phyloP scores from a whole-genome alignment of 2,113 vertebrate species.

The Dipodomys stephensi region DNA sequence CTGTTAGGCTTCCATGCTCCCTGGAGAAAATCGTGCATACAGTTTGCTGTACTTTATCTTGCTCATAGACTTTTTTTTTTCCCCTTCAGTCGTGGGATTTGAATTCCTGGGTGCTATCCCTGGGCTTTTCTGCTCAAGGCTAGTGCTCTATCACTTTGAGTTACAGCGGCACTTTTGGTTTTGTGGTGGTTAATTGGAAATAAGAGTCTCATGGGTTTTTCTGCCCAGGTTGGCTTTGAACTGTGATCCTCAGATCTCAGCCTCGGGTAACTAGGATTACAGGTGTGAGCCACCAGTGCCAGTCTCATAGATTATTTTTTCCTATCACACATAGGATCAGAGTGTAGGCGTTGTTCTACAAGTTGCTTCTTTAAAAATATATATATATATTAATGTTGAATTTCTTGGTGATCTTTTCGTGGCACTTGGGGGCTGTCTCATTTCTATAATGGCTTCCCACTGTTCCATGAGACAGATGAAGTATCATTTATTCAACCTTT shows the following conservation, averaged over 20 bases:
- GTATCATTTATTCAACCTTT: conserved; percentile 75
- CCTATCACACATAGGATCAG: conserved; percentile 15
- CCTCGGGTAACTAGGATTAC: too few species aligned
- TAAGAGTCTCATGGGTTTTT: too few species aligned
- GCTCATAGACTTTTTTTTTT: neutral
- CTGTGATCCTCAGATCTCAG: too few species aligned
- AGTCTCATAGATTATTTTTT: too few species aligned
- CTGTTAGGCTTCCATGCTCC: neutral
- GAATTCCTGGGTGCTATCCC: too few species aligned
- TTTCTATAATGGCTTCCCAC: conserved; percentile 67
- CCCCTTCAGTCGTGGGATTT: too few species aligned
- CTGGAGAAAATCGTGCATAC: neutral
- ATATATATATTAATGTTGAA: conserved; percentile 15
- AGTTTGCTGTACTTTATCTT: neutral
- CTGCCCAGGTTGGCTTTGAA: too few species aligned
- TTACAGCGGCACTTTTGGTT: too few species aligned
- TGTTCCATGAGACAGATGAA: conserved; percentile 47
- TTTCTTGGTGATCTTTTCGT: conserved; percentile 44
- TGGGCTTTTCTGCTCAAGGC: too few species aligned
- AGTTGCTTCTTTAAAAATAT: conserved; percentile 38
- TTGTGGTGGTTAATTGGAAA: too few species aligned
- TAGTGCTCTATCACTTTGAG: too few species aligned
- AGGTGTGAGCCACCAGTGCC: too few species aligned
- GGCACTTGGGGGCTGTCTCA: conserved; percentile 21
- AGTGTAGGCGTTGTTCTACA: conserved; percentile 27